A percentile compares a stretch with the other conserved stretches of the same genome.
phyloP scores from a whole-genome alignment of 2,113 vertebrate genomes.

The Hypomesus transpacificus region DNA sequence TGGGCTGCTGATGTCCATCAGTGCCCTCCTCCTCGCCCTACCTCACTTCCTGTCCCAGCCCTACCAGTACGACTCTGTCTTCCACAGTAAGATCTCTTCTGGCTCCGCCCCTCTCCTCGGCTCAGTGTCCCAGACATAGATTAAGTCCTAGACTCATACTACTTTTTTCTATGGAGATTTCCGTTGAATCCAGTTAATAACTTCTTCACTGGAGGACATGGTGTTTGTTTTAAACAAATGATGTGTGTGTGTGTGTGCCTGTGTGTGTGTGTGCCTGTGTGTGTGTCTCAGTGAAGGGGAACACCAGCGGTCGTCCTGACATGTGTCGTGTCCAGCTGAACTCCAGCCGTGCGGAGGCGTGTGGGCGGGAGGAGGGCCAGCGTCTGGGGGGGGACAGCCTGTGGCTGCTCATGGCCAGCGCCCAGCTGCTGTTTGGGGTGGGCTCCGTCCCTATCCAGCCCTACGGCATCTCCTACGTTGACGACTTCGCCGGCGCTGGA shows the following conservation, averaged over 20 bases:
- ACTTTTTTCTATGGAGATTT: no score
- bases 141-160: no score
- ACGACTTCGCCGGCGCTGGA: conserved; percentile 84
- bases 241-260: conserved; percentile 1
- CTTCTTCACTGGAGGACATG: neutral
- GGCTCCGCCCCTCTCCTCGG: no score
- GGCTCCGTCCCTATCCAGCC: conserved; percentile 96
- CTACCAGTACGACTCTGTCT: conserved; percentile 74
- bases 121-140: no score
- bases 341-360: conserved; percentile 35
- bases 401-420: conserved; percentile 86
- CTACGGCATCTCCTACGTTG: conserved; percentile 93
- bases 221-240: neutral
- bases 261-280: neutral
- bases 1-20: conserved; percentile 84
- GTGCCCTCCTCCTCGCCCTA: conserved; percentile 86
- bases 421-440: conserved; percentile 87
- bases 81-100: conserved; percentile 60
- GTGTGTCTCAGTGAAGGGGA: conserved; percentile 2
- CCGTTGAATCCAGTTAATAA: no score
- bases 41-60: conserved; percentile 88
- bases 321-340: conserved; percentile 61
- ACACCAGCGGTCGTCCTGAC: conserved; percentile 52
- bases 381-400: conserved; percentile 70
- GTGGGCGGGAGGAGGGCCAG: conserved; percentile 44